Evolutionary conservation across 2,113 vertebrate species (phyloP).

Genomic region (Menidia beryllina): DNA sequence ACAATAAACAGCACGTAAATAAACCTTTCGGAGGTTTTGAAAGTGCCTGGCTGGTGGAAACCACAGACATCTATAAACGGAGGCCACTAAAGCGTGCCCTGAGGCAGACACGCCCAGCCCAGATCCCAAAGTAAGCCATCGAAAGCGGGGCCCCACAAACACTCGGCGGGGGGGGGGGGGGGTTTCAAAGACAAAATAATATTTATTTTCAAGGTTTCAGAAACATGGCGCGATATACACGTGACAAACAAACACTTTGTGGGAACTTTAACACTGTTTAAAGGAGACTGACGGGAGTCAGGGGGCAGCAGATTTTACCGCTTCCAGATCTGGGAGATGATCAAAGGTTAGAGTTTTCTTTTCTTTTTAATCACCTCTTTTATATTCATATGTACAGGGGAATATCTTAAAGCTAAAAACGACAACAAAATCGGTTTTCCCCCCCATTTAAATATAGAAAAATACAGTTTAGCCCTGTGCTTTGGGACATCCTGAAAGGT

Average conservation of each 20-base stretch:
- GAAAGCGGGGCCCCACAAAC: no score
- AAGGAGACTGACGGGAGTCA: conserved; percentile 15
- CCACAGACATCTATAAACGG: conserved; percentile 76
- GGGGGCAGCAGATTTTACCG: not conserved
- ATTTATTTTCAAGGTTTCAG: conserved; percentile 69
- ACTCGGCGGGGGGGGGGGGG: not conserved
- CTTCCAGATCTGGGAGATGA: conserved; percentile 2
- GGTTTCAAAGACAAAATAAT: conserved; percentile 53
- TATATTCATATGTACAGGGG: not conserved
- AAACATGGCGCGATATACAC: conserved; percentile 76
- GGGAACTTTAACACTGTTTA: conserved; percentile 66
- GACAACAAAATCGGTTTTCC: not conserved
- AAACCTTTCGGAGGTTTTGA: no score
- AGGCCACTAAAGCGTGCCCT: conserved; percentile 56
- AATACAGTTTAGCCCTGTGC: not conserved
- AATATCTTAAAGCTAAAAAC: not conserved
- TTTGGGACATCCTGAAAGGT: not conserved
- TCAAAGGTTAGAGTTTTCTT: not conserved
- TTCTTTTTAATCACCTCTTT: not conserved
- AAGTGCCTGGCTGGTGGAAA: conserved; percentile 71
- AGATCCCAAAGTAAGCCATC: not conserved
- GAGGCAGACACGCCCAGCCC: conserved; percentile 64
- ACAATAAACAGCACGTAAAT: no score
- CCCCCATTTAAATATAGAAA: not conserved
- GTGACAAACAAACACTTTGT: conserved; percentile 69